Conservation (phyloP, 2,888 invertebrate species). For the Conistra vaccinii region DNA sequence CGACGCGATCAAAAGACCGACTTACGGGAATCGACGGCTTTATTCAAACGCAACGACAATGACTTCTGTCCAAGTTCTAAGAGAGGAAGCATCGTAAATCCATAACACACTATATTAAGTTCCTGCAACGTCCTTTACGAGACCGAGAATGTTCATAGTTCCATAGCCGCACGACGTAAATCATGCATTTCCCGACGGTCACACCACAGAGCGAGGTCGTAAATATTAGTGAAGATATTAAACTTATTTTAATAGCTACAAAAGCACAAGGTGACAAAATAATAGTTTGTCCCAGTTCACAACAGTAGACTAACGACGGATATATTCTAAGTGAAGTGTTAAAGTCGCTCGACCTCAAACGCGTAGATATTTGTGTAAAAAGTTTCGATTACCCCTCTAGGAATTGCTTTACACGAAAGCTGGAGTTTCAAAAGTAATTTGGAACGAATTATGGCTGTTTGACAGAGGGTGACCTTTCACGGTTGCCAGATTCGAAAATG, state of each 20-base stretch:
- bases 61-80: conserved; percentile 32
- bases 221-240: conserved; percentile 68
- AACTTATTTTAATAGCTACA: conserved; percentile 63
- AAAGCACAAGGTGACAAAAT: conserved; percentile 68
- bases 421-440: conserved; percentile 56
- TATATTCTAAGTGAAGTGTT: conserved; percentile 51
- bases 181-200: conserved; percentile 67
- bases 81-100: conserved; percentile 50
- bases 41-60: conserved; percentile 24
- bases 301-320: conserved; percentile 61
- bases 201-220: conserved; percentile 71
- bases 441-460: conserved; percentile 39
- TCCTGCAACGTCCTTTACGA: conserved; percentile 24
- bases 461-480: conserved; percentile 40
- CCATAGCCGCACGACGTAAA: conserved; percentile 55
- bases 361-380: conserved; percentile 34
- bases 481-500: conserved; percentile 48
- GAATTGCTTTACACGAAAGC: conserved; percentile 31
- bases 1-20: conserved; percentile 28
- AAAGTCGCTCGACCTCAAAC: conserved; percentile 39
- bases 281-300: conserved; percentile 65
- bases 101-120: conserved; percentile 33
- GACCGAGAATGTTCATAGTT: conserved; percentile 37
- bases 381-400: conserved; percentile 45
- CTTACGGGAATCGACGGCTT: conserved; percentile 31